Percentiles rank a stretch among this genome's conserved stretches.
Conservation (phyloP, 2,797 vertebrate species). For the Artibeus jamaicensis region DNA sequence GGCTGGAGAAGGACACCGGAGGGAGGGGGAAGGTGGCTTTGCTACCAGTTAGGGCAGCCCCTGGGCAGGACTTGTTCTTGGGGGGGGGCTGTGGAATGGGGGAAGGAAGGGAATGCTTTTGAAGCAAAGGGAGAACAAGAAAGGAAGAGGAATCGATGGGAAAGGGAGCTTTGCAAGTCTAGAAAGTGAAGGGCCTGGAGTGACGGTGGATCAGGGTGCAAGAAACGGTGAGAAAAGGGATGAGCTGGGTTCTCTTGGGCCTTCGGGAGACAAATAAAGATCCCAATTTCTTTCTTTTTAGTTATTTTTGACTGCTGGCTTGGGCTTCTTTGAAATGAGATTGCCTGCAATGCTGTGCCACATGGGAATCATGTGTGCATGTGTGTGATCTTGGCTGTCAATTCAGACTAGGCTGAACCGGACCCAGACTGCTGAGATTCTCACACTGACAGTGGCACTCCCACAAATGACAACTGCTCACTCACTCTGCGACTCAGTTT, state of each 20-base stretch:
- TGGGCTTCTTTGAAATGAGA: not conserved
- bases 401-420: not conserved
- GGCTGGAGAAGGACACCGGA: not conserved
- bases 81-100: no score
- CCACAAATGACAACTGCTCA: not conserved
- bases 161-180: not conserved
- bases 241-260: not conserved
- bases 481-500: not conserved
- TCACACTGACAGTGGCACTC: accelerated
- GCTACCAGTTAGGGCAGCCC: no score
- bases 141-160: not conserved
- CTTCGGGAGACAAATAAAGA: not conserved
- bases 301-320: not conserved
- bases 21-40: not conserved
- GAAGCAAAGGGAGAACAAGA: not conserved
- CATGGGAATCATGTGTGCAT: accelerated
- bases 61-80: not conserved
- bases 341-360: not conserved
- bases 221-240: not conserved
- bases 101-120: not conserved
- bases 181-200: not conserved
- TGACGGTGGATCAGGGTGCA: no score
- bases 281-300: not conserved
- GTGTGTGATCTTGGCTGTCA: not conserved
- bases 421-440: not conserved